These are phyloP conservation scores for Polia nebulosa DNA, from an alignment of 2,888 invertebrate species.

Conservation along the genomic window DNA sequence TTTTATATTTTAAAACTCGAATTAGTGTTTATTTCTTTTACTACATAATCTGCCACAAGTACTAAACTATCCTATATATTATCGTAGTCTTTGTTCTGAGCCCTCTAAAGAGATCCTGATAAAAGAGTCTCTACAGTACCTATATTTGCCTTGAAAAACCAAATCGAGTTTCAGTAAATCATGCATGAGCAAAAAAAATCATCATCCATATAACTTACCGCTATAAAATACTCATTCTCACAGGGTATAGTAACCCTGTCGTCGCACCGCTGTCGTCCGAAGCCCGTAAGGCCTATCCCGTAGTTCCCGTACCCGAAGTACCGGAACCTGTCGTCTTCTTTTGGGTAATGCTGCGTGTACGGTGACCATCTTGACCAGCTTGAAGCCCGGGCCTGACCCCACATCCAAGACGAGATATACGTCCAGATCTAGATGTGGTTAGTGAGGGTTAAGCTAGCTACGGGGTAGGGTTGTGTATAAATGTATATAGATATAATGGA, in stretches of 20 bases:
- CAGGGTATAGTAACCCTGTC: constrained; percentile 96
- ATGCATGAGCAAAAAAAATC: too few species aligned
- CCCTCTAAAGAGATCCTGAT: too few species aligned
- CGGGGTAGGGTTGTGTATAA: constrained; percentile 70
- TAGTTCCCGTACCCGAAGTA: constrained; percentile 86
- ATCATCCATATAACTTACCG: constrained; percentile 84
- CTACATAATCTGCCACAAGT: too few species aligned
- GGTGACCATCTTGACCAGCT: constrained; percentile 81
- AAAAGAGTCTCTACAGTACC: not conserved
- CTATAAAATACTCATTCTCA: constrained; percentile 95
- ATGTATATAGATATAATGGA: constrained; percentile 33
- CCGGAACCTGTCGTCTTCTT: constrained; percentile 74
- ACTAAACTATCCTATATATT: too few species aligned
- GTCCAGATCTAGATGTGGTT: constrained; percentile 84
- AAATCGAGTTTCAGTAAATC: too few species aligned
- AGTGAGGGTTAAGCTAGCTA: constrained; percentile 80
- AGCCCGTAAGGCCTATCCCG: constrained; percentile 77
- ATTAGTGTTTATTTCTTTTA: too few species aligned
- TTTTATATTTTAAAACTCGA: too few species aligned
- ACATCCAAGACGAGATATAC: constrained; percentile 86
- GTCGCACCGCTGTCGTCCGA: constrained; percentile 90
- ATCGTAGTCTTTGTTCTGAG: too few species aligned
- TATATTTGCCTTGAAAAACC: not conserved
- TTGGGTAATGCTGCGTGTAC: constrained; percentile 82
- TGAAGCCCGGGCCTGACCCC: constrained; percentile 76